These are phyloP conservation scores for Pelvicachromis taeniatus DNA, from an alignment of 2,113 vertebrate species.

Conservation along the genomic window DNA sequence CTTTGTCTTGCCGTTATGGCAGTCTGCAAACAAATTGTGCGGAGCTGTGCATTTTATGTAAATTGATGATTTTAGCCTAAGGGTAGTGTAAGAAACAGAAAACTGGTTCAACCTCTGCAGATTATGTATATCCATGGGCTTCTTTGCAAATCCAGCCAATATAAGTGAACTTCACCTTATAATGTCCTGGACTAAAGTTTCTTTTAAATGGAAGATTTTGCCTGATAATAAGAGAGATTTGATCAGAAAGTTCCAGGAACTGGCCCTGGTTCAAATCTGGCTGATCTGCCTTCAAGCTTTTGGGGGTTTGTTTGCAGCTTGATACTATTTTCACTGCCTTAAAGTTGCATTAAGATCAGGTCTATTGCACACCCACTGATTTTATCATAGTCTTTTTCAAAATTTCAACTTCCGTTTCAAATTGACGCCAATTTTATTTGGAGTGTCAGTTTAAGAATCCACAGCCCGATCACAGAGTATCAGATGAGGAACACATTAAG, in stretches of 20 bases:
- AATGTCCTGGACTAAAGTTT: neutral
- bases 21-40: neutral
- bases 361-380: neutral
- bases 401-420: neutral
- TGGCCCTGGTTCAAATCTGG: neutral
- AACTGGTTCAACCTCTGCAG: neutral
- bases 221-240: neutral
- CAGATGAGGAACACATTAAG: neutral
- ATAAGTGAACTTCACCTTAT: neutral
- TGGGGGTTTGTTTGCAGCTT: neutral
- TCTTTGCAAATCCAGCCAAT: neutral
- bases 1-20: neutral
- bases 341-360: neutral
- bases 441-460: neutral
- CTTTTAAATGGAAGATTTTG: neutral
- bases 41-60: neutral
- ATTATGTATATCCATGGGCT: fast-evolving
- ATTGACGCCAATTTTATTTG: neutral
- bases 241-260: neutral
- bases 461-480: neutral
- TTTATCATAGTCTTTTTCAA: neutral
- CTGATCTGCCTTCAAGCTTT: neutral
- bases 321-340: fast-evolving
- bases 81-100: neutral
- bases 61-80: neutral